Conservation (phyloP, 1,140 invertebrate genomes). For the Propsilocerus akamusi region DNA sequence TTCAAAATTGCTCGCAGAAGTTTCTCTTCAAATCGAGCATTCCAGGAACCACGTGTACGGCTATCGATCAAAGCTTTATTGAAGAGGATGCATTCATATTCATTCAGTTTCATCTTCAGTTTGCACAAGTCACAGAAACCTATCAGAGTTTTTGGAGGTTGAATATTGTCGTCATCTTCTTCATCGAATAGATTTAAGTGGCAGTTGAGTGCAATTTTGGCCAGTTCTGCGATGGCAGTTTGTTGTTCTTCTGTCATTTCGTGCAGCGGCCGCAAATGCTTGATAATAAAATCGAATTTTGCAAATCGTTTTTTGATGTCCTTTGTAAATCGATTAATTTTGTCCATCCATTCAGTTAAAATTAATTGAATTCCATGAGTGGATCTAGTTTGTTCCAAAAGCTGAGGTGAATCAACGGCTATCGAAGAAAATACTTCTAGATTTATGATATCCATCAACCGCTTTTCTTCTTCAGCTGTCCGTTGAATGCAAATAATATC, state of each 20-base stretch:
- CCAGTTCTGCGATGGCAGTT: constrained; percentile 17
- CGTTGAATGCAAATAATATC: background rate
- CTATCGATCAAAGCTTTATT: constrained; percentile 22
- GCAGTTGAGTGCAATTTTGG: constrained; percentile 39
- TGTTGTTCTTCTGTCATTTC: background rate
- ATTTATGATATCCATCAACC: background rate
- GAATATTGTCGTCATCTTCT: background rate
- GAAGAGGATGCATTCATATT: constrained; percentile 34
- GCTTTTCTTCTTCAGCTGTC: background rate
- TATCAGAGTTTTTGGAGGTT: background rate
- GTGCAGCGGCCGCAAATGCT: constrained; percentile 11
- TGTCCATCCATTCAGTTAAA: constrained; percentile 24
- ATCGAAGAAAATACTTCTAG: background rate
- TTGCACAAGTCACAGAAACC: constrained; percentile 23
- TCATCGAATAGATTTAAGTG: constrained; percentile 34
- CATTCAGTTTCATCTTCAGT: constrained; percentile 27
- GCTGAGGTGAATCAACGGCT: background rate
- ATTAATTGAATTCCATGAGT: constrained; percentile 24
- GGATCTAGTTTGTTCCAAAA: background rate
- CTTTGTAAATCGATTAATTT: constrained; percentile 22
- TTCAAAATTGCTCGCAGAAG: constrained; percentile 13
- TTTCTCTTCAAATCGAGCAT: constrained; percentile 16
- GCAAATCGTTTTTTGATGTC: constrained; percentile 20
- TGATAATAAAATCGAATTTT: constrained; percentile 14
- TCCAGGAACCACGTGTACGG: constrained; percentile 25